A percentile compares a stretch with the other conserved stretches of the same genome.
Conservation (phyloP, 2,797 vertebrate genomes). For the Numenius phaeopus region DNA sequence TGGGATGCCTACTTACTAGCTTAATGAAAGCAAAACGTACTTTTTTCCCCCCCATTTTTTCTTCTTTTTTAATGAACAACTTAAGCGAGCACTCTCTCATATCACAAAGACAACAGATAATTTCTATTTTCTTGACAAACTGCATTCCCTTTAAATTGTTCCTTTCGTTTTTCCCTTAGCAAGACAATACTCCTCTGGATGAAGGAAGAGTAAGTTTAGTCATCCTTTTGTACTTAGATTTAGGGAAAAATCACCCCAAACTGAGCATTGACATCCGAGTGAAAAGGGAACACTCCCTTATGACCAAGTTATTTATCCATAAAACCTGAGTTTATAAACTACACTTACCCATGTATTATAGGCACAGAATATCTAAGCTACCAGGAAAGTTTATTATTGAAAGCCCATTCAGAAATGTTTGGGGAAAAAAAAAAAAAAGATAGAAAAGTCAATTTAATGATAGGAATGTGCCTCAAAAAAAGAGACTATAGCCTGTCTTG, state of each 20-base stretch:
- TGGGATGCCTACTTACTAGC: not conserved
- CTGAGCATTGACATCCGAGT: not conserved
- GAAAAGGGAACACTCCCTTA: not conserved
- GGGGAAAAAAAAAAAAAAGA: not conserved
- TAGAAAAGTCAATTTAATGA: no score
- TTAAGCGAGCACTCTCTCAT: rapidly evolving
- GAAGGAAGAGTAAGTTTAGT: not conserved
- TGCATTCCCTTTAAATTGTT: not conserved
- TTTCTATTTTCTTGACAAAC: not conserved
- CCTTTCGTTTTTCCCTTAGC: not conserved
- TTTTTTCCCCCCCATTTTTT: not conserved
- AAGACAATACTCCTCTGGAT: not conserved
- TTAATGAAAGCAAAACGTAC: not conserved
- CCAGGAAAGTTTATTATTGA: not conserved
- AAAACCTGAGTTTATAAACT: not conserved
- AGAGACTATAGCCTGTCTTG: not conserved
- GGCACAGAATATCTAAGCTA: not conserved
- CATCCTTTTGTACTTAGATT: not conserved
- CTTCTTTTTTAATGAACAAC: not conserved
- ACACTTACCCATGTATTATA: not conserved
- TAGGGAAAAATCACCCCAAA: not conserved
- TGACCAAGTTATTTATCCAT: not conserved
- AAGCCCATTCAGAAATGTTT: not conserved
- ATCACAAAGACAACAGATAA: not conserved
- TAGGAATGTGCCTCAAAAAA: not conserved